Base-by-base conservation (phyloP, 1,140 invertebrate genomes). In the Homalodisca vitripennis region DNA sequence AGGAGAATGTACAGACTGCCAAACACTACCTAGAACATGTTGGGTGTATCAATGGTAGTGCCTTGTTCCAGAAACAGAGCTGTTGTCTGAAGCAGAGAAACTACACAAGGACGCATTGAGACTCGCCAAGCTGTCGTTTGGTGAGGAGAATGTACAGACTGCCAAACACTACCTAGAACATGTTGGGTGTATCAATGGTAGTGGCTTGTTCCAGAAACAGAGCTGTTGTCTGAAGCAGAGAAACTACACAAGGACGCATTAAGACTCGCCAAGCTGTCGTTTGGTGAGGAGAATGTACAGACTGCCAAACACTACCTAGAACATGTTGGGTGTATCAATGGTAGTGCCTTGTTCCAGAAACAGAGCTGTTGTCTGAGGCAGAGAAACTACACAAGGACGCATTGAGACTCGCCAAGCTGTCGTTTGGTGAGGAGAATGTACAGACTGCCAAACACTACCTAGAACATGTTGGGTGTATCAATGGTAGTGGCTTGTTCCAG, bases 381-480 rank as follows among this genome's bases (percentile, higher is more conserved):
- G 92, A 96, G 78, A 82, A 84, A 53, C 81, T 96, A 20, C 94
- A 97, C 81, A 84, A 89, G 62, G 88, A 88, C 62, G 93, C 94
- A 13, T 81, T 97, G 24, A 80, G 86, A 30, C 80, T 95, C 67
- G 87, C 92, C 1, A 85, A 87, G 77, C 84, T 88, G 75, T 87
- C 89, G 0, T 95, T 97, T 78, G 95, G 94, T 2, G 93, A 96
- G 80, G 88, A 88, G 97, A 94, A 97, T 80, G 92, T 97, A 12
- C 93, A 96, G 81, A 97, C 94, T 2, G 94, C 94, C 2, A 97
- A 97, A 78, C 93, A 97, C 79, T 97, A 96, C 80, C n/a, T n/a
- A n/a, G n/a, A n/a, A n/a, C n/a, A n/a, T n/a, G n/a, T n/a, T n/a
- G n/a, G n/a, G n/a, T n/a, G n/a, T n/a, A n/a, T n/a, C n/a, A n/a